Percentiles rank a stretch among this genome's conserved stretches.
Conservation (phyloP, 2,888 invertebrate species). For the Coremacera marginata region DNA sequence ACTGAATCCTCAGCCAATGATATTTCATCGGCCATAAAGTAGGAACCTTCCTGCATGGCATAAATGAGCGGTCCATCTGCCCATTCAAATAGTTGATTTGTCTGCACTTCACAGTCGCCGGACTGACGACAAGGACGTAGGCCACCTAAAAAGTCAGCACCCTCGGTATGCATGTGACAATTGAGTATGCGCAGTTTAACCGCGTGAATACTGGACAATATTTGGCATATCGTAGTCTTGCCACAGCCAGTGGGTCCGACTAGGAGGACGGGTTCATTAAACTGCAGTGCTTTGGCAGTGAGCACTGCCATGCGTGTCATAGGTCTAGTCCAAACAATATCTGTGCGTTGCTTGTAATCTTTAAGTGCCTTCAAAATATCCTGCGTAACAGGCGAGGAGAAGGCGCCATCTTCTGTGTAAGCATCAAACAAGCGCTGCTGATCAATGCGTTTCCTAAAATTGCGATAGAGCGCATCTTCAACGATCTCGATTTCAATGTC, state of each 20-base stretch:
- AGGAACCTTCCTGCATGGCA: conserved; percentile 88
- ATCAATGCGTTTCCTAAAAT: conserved; percentile 82
- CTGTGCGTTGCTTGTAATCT: conserved; percentile 72
- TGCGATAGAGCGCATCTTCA: conserved; percentile 80
- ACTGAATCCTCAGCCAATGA: conserved; percentile 99
- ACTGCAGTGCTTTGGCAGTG: conserved; percentile 86
- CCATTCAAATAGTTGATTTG: conserved; percentile 90
- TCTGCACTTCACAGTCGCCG: conserved; percentile 51
- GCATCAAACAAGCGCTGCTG: conserved; percentile 80
- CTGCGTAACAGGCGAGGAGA: conserved; percentile 79
- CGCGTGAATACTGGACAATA: conserved; percentile 79
- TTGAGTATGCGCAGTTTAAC: conserved; percentile 85
- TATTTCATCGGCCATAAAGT: conserved; percentile 98
- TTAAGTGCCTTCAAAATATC: conserved; percentile 77
- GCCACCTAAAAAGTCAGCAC: conserved; percentile 97
- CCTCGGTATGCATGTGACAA: conserved; percentile 99
- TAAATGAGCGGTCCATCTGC: conserved; percentile 94
- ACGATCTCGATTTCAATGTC: conserved; percentile 86
- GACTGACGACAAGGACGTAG: conserved; percentile 84
- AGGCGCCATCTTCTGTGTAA: conserved; percentile 71
- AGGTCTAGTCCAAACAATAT: conserved; percentile 95
- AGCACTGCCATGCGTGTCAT: conserved; percentile 86
- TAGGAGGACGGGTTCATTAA: conserved; percentile 92
- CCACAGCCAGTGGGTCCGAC: conserved; percentile 99
- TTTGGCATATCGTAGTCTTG: conserved; percentile 95